Base-by-base conservation (phyloP, 1,140 invertebrate species). In the Drosophila subpulchrella region DNA sequence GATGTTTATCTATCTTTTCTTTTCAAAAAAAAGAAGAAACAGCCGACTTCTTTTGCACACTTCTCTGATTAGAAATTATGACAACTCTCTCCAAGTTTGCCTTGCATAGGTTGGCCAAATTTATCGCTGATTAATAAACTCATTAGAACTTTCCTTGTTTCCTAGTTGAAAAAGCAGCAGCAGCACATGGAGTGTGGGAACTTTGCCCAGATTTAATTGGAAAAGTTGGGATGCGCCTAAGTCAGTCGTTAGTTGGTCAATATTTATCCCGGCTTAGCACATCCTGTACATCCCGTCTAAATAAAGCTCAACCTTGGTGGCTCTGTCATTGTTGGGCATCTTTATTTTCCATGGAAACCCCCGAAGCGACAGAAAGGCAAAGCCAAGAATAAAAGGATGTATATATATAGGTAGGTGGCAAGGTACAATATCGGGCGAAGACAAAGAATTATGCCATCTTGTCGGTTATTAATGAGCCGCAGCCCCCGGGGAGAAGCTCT, bases 111-210 rank as follows among this genome's bases (percentile, higher is more conserved):
- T 44, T 39, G 50, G 57, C 71, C 46, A 62, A 89, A 83, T 83
- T 88, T 77, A 75, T 84, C 56, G 51, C 65, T 74, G 76, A 74
- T 83, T 88, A 83, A 88, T 88, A 89, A 88, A 89, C 84, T 89
- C 76, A 89, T 88, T 88, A 88, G 59, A 88, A 88, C 80, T 88
- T 88, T 80, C 38, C 61, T 58, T 89, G 65, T 71, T 83, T 80
- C 60, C 60, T 61, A 55, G 36, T 48, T 63, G 27, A 27, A 5
- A 27, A 27, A 50, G 17, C 54, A 50, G 59, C 82, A 20, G 15
- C 36, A 50, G 27, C 54, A 50, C 59, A 65, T 36, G 54, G 41
- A 44, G 51, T 38, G 41, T 60, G 47, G 60, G 46, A 78, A 78
- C 55, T 66, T 81, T 63, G 4, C 20, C 51, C 47, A 12, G 57